phyloP scores from a whole-genome alignment of 2,888 invertebrate genomes.

The Nematopogon swammerdamellus region DNA sequence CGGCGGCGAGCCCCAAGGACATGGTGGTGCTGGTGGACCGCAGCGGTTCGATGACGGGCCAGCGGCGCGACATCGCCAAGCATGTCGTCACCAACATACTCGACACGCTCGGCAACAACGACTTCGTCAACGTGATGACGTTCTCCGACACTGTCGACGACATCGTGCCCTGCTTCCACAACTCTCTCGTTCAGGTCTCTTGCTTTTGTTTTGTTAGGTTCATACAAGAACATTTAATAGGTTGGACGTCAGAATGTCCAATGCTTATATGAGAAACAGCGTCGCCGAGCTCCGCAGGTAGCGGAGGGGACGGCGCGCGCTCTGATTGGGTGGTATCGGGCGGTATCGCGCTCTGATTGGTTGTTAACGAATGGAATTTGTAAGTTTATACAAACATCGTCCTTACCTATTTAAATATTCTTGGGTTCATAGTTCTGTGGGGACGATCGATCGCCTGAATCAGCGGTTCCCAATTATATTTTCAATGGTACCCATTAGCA shows the following conservation, averaged over 20 bases:
- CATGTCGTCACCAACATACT: slow-evolving; percentile 86
- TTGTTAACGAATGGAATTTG: not conserved
- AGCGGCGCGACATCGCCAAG: slow-evolving; percentile 84
- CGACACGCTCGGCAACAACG: slow-evolving; percentile 95
- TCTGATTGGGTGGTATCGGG: too few relatives aligned
- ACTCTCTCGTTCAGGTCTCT: slow-evolving; percentile 86
- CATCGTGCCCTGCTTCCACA: slow-evolving; percentile 86
- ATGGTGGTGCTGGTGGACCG: slow-evolving; percentile 80
- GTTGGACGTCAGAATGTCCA: too few relatives aligned
- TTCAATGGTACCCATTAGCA: too few relatives aligned
- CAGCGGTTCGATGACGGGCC: slow-evolving; percentile 90
- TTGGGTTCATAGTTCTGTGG: too few relatives aligned
- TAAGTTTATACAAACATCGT: too few relatives aligned
- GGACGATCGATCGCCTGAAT: too few relatives aligned
- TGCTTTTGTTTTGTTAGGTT: not conserved
- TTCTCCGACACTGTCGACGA: slow-evolving; percentile 81
- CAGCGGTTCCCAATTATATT: too few relatives aligned
- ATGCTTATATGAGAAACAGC: too few relatives aligned
- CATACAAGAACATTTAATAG: not conserved
- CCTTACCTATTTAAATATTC: too few relatives aligned
- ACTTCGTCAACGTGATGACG: slow-evolving; percentile 94
- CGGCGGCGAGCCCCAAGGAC: slow-evolving; percentile 97
- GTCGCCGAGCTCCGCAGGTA: too few relatives aligned
- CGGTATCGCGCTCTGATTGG: too few relatives aligned
- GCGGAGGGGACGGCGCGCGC: too few relatives aligned